Evolutionary conservation across 2,888 invertebrate genomes (phyloP), one percentile per base, ranked within the genome.

Genomic region (Dryococelus australis): DNA sequence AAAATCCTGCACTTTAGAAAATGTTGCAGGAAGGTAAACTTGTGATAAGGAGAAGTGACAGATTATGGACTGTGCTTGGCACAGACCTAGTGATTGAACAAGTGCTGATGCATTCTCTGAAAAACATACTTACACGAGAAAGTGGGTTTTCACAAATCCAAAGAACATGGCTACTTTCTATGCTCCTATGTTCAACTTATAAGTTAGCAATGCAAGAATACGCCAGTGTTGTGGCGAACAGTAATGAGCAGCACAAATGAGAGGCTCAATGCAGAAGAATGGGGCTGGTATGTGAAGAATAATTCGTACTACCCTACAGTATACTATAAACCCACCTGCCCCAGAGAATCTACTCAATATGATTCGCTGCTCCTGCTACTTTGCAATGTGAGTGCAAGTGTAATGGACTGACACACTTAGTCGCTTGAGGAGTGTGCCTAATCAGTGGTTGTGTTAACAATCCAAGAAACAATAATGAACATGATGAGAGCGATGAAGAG

Each of bases 221-320:
- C n/a, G 27, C n/a, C 79, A 79, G 79, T 16, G 79, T 79, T 79
- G 10, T 79, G 79, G 0, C 27, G 13, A 2, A 24, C n/a, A 79
- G n/a, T 79, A 6, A 27, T 79, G 79, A 79, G 20, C 79, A 79
- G 9, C 79, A 79, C 79, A 79, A 27, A 79, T 26, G 79, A 79
- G 20, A 6, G 20, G 10, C 4, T 79, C 4, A 79, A 79, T 6
- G 79, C 4, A 79, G 4, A 79, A 79, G 79, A 6, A 27, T 79
- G 9, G 79, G n/a, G 9, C 20, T 79, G 79, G 79, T 79, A 79
- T 79, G 79, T 79, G 27, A 8, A 0, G 79, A 79, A 79, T 24
- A 79, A 79, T 79, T 79, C 79, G 26, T 8, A 3, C 79, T 79
- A 79, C 79, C 79, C 79, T 79, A 79, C 79, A n/a, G n/a, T n/a